phyloP scores from a whole-genome alignment of 2,888 invertebrate genomes.

The Tetragnatha montana region DNA sequence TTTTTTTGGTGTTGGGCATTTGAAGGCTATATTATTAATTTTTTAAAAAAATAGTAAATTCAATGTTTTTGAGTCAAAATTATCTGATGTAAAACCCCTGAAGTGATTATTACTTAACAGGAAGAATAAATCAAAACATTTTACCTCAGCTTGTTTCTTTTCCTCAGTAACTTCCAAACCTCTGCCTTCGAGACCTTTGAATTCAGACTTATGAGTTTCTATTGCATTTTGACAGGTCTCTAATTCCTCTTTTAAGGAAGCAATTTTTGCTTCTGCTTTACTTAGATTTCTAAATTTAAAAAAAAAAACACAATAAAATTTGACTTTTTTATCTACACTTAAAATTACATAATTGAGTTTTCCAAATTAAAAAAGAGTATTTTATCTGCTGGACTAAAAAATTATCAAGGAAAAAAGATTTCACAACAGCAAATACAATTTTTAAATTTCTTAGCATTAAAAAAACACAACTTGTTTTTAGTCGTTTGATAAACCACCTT shows the following conservation, averaged over 20 bases:
- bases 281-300: conserved; percentile 43
- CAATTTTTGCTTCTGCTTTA: conserved; percentile 60
- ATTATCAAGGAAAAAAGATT: too few species aligned
- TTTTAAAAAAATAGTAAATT: background rate
- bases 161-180: conserved; percentile 38
- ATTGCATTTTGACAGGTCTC: conserved; percentile 31
- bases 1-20: too few species aligned
- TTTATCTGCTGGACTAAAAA: too few species aligned
- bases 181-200: conserved; percentile 20
- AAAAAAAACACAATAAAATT: background rate
- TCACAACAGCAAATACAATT: too few species aligned
- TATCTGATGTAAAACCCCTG: background rate
- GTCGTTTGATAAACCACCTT: too few species aligned
- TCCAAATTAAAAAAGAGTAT: background rate
- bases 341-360: background rate
- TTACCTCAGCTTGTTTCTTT: conserved; percentile 51
- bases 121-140: background rate
- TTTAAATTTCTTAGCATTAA: too few species aligned
- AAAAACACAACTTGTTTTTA: too few species aligned
- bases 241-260: conserved; percentile 40
- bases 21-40: too few species aligned
- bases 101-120: too few species aligned
- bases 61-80: background rate
- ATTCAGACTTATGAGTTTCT: conserved; percentile 41
- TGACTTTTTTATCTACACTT: background rate